These are phyloP conservation scores for Numenius phaeopus DNA, from an alignment of 2,797 vertebrate genomes.

Conservation along the genomic window DNA sequence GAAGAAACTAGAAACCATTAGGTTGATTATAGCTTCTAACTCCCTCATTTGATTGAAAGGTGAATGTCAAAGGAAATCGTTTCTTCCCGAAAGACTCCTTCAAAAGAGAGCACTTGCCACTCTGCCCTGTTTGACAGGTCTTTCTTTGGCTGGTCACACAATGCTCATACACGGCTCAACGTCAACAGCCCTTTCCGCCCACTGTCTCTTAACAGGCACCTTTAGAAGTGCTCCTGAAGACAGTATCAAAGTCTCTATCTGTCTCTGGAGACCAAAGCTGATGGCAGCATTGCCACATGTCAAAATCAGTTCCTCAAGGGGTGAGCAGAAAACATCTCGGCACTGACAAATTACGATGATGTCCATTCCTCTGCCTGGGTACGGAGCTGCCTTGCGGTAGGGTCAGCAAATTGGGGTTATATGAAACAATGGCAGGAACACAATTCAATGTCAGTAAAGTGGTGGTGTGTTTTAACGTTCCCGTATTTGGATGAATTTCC, in stretches of 20 bases:
- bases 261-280: not conserved
- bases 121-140: rapidly evolving
- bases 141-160: not conserved
- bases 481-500: not conserved
- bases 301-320: not conserved
- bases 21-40: not conserved
- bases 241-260: not conserved
- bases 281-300: not conserved
- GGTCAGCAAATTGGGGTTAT: not conserved
- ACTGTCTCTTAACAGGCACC: not conserved
- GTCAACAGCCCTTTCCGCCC: not conserved
- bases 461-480: not conserved
- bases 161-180: not conserved
- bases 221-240: not conserved
- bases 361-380: not conserved
- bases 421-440: not conserved
- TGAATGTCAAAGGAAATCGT: not conserved
- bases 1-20: not conserved
- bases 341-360: rapidly evolving
- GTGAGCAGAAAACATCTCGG: rapidly evolving
- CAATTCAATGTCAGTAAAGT: not conserved
- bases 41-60: not conserved
- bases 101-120: not conserved
- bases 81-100: not conserved
- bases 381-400: rapidly evolving